Evolutionary conservation across 1,140 invertebrate species (phyloP), one percentile per base, ranked within the genome.

Genomic region (Triops longicaudatus): DNA sequence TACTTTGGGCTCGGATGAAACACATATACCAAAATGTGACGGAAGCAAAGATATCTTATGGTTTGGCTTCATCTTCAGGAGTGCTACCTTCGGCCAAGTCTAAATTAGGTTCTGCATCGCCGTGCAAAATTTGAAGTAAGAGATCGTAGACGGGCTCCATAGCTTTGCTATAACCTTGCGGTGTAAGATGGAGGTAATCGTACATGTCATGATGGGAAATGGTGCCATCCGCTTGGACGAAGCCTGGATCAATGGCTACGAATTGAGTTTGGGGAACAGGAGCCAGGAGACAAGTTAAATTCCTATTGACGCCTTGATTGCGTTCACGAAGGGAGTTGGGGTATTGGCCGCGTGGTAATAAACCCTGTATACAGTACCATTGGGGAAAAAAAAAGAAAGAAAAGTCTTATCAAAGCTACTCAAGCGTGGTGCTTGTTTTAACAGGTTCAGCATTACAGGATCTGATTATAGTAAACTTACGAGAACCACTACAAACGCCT

Each of bases 121-220:
- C 50, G 50, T 63, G 50, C 50, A 63, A 63, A 63, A 63, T 63
- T 83, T 93, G 91, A 77, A 88, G 86, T 14, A 93, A 84, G 78
- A 93, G 85, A 84, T 93, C 91, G 84, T 92, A 87, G 42, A 94
- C 88, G 42, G 91, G 90, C 83, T 92, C 91, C 85, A 94, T 93
- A 27, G 91, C 90, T 83, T 94, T 94, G 80, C 88, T 87, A 84
- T 94, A 93, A 71, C 93, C 94, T 75, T 89, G 86, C 84, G 91
- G 90, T 2, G 92, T 94, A 42, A 94, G 87, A 82, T 95, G 91
- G 37, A 95, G 87, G 84, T 94, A 96, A 84, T 97, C 95, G 82
- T 91, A 89, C 91, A 96, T 93, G 82, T 96, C 94, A 81, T 90
- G 90, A 82, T 93, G 91, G 82, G 90, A 92, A 76, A 96, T 94